A percentile compares a stretch with the other conserved stretches of the same genome.
Conservation (phyloP, 64 coral and sea anemone genomes). For the Acropora tenuis region DNA sequence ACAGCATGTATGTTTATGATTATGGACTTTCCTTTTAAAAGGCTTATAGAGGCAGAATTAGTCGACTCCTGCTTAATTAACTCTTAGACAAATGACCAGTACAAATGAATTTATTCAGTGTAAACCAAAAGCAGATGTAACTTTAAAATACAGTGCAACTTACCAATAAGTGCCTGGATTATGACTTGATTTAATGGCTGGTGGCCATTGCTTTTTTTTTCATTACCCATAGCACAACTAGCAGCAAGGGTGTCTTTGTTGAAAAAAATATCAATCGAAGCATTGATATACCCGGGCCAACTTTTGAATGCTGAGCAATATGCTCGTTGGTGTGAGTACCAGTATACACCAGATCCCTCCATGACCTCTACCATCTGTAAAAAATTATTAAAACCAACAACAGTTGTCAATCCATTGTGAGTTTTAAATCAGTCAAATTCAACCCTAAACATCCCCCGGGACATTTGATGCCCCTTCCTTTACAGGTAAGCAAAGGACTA, state of each 20-base stretch:
- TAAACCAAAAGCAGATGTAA: too few species aligned
- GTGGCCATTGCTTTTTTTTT: neutral
- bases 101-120: too few species aligned
- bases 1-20: too few species aligned
- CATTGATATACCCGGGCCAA: constrained; percentile 43
- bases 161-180: constrained; percentile 53
- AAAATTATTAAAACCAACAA: neutral
- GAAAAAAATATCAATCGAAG: constrained; percentile 40
- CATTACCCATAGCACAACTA: neutral
- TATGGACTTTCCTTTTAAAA: too few species aligned
- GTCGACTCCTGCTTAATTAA: too few species aligned
- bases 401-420: neutral
- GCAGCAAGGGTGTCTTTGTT: constrained; percentile 3
- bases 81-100: too few species aligned
- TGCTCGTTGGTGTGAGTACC: constrained; percentile 51
- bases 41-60: too few species aligned
- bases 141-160: neutral
- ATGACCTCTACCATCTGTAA: constrained; percentile 53
- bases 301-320: constrained; percentile 45
- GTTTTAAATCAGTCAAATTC: neutral
- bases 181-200: constrained; percentile 36
- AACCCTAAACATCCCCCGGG: constrained; percentile 19
- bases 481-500: too few species aligned
- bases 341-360: constrained; percentile 54
- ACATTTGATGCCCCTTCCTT: too few species aligned